Conservation (phyloP, 2,888 invertebrate genomes). For the Pollenia labialis region DNA sequence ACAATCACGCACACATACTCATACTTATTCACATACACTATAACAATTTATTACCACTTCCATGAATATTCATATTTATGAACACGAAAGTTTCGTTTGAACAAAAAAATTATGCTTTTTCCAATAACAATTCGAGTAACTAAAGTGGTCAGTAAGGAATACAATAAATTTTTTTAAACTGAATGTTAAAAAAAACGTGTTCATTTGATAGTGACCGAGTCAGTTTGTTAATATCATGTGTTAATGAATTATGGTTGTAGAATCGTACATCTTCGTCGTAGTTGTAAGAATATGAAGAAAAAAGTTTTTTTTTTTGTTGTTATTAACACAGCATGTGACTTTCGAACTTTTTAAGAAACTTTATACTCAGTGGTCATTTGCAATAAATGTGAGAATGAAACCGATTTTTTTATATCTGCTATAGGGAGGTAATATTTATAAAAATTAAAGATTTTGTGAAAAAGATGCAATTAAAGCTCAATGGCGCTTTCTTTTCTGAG, state of each 20-base stretch:
- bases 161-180: conserved; percentile 7
- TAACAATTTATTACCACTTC: conserved; percentile 46
- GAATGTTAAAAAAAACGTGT: neutral
- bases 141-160: neutral
- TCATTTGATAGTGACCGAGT: neutral
- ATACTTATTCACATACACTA: neutral
- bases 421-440: too few relatives aligned
- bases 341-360: too few relatives aligned
- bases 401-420: too few relatives aligned
- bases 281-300: too few relatives aligned
- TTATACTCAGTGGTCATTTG: too few relatives aligned
- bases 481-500: too few relatives aligned
- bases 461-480: too few relatives aligned
- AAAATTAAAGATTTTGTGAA: too few relatives aligned
- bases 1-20: neutral
- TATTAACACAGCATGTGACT: conserved; percentile 59
- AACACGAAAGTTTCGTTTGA: conserved; percentile 16
- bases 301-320: conserved; percentile 49
- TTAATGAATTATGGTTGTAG: too few relatives aligned
- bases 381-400: too few relatives aligned
- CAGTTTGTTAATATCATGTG: conserved; percentile 55
- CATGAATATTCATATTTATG: conserved; percentile 39
- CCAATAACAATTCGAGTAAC: conserved; percentile 1
- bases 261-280: too few relatives aligned
- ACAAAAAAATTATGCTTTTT: conserved; percentile 17